phyloP scores from a whole-genome alignment of 2,797 vertebrate genomes.

The Myotis vivesi region DNA sequence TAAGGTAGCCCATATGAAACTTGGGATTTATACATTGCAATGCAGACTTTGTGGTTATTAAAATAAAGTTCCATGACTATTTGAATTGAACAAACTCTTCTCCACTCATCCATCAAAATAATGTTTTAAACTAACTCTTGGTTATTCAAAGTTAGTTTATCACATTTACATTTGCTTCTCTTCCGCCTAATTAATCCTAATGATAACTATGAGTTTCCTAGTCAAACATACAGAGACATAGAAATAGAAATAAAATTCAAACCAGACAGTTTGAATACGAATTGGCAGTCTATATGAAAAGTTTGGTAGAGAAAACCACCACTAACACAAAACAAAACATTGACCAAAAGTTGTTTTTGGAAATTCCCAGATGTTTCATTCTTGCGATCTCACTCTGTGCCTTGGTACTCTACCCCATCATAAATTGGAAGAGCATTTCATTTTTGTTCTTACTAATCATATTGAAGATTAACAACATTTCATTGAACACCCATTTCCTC shows the following conservation, averaged over 20 bases:
- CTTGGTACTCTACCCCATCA: background rate
- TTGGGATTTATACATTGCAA: conserved; percentile 73
- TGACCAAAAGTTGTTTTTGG: background rate
- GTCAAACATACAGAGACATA: background rate
- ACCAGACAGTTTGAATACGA: background rate
- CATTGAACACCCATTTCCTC: no score
- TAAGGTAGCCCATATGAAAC: conserved; percentile 79
- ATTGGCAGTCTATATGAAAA: background rate
- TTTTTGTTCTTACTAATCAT: background rate
- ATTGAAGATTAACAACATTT: background rate
- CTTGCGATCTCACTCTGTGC: background rate
- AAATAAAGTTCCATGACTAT: conserved; percentile 61
- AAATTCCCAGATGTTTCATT: background rate
- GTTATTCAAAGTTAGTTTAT: conserved; percentile 7
- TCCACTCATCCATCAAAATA: conserved; percentile 46
- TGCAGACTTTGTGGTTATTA: conserved; percentile 74
- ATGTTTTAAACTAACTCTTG: conserved; percentile 40
- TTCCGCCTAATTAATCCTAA: background rate
- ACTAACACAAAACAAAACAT: background rate
- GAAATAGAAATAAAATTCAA: conserved; percentile 13
- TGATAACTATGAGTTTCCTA: background rate
- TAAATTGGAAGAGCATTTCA: background rate
- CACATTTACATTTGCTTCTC: background rate
- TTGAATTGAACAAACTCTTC: conserved; percentile 67
- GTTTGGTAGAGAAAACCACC: background rate